Evolutionary conservation across 1,140 invertebrate species (phyloP), one percentile per base, ranked within the genome.

Genomic region (Drosophila lacertosa): DNA sequence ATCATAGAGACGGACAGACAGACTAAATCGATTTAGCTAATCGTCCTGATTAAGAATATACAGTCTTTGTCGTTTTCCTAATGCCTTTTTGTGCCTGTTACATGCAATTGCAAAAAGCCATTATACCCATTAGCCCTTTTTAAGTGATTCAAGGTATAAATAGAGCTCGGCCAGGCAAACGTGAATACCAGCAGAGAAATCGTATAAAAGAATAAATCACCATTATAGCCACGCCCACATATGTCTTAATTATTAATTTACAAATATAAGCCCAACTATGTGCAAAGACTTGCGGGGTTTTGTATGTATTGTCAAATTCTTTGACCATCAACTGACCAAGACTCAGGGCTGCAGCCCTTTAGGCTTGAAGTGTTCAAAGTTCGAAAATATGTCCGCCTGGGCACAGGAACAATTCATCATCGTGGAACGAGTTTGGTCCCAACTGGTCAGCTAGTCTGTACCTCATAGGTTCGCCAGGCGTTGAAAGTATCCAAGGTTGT

Each of bases 201-300:
- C 70, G 60, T 75, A 65, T 66, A 75, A 79, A 66, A 35, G 55
- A 80, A 71, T 80, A 80, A 80, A 75, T 80, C 77, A 80, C 80
- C 65, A 51, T 70, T 45, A 64, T 40, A 53, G 35, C 40, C 53
- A 74, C 39, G 60, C 59, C 50, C 35, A n/a, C 22, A 24, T 39
- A 40, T 59, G 42, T 50, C 40, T 62, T 47, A 53, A 81, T 80
- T 80, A 81, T 63, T 74, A 79, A 70, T 79, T 55, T 35, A 37
- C 35, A 51, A 48, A 48, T 42, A 32, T 47, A 57, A 29, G 24
- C 10, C 60, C n/a, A 35, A 26, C 22, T 15, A 24, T 9, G 7
- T 7, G 6, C 26, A 72, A 51, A 60, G 48, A 65, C 22, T 48
- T 64, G 7, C 7, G 54, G 55, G 42, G 54, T 47, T 39, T 58